Conservation (phyloP, 2,888 invertebrate species). For the Argyresthia goedartella region DNA sequence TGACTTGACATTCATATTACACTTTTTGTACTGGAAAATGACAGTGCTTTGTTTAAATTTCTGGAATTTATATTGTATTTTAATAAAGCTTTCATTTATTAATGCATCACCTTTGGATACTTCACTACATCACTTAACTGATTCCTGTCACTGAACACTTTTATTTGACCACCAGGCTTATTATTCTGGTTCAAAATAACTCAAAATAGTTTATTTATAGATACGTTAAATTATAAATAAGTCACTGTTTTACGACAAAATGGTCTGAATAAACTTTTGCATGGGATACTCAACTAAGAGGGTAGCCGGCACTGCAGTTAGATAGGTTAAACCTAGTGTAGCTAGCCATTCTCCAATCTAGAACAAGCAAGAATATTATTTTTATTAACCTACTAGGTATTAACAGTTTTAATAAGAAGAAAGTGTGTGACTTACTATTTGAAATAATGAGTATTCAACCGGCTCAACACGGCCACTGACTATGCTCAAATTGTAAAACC, state of each 20-base stretch:
- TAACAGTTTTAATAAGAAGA: neutral
- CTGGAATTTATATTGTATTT: too few relatives aligned
- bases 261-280: neutral
- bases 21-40: too few relatives aligned
- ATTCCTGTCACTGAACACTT: too few relatives aligned
- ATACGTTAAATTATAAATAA: too few relatives aligned
- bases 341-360: constrained; percentile 1
- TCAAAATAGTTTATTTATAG: too few relatives aligned
- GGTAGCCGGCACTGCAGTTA: neutral
- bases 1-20: too few relatives aligned
- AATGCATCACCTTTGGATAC: too few relatives aligned
- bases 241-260: neutral
- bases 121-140: too few relatives aligned
- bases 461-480: constrained; percentile 16
- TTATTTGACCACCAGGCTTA: too few relatives aligned
- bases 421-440: neutral
- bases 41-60: too few relatives aligned
- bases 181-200: too few relatives aligned
- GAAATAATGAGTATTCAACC: neutral
- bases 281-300: constrained; percentile 2
- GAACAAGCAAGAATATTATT: neutral
- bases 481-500: constrained; percentile 24
- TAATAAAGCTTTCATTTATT: too few relatives aligned
- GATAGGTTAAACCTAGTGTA: neutral
- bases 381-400: neutral